phyloP scores from a whole-genome alignment of 1,140 invertebrate species.

The Psix sp. region DNA sequence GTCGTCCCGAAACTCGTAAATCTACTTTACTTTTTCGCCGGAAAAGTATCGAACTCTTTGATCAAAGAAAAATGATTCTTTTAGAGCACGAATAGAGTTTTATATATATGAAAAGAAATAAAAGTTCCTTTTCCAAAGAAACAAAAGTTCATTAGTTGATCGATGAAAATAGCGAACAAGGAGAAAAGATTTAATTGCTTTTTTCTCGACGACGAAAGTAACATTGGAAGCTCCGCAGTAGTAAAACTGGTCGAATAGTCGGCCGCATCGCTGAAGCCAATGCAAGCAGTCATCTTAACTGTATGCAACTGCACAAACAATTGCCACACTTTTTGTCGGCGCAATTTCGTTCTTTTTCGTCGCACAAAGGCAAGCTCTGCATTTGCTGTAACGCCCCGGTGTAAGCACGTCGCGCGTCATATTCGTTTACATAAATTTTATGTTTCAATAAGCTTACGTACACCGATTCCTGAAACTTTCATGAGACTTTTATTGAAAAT shows the following conservation, averaged over 20 bases:
- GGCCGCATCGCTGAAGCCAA: conserved; percentile 5
- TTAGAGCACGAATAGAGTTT: no score
- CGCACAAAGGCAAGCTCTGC: neutral
- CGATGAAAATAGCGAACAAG: neutral
- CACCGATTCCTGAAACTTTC: conserved; percentile 13
- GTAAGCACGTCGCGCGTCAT: conserved; percentile 1
- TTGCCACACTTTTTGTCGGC: conserved; percentile 10
- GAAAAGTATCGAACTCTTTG: no score
- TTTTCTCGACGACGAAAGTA: neutral
- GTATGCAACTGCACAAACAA: conserved; percentile 24
- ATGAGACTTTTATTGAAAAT: neutral
- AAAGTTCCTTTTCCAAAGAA: conserved; percentile 1
- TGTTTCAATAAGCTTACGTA: conserved; percentile 17
- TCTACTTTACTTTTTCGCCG: neutral
- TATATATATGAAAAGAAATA: no score
- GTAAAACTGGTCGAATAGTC: conserved; percentile 34
- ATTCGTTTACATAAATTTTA: conserved; percentile 28
- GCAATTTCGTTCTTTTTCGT: conserved; percentile 8
- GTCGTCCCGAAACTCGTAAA: conserved; percentile 11
- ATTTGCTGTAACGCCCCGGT: conserved; percentile 1
- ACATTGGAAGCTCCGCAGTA: conserved; percentile 11
- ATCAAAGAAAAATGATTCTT: no score
- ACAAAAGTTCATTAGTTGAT: neutral
- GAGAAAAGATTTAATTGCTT: conserved; percentile 19
- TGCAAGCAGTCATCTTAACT: conserved; percentile 41